phyloP scores from a whole-genome alignment of 35 echinoderm and acorn worm genomes.

The Lytechinus pictus region DNA sequence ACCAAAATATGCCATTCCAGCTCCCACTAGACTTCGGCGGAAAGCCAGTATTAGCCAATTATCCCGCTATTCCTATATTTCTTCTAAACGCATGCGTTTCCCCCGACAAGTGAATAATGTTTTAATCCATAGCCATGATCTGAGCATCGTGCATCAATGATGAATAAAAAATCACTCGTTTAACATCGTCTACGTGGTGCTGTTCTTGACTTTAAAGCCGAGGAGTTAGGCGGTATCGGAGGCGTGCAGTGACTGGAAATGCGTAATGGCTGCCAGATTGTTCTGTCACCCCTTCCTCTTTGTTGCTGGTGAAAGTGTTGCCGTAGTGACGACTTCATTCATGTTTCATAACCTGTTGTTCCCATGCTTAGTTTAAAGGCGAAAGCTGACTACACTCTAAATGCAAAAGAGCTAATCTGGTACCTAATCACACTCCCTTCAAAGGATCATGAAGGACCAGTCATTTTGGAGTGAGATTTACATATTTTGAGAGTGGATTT shows the following conservation, averaged over 20 bases:
- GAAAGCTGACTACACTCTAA: background rate
- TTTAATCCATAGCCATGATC: background rate
- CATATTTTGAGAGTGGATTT: no score
- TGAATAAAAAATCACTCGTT: slow-evolving; percentile 7
- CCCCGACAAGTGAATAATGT: background rate
- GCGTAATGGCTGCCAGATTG: background rate
- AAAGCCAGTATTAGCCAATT: slow-evolving; percentile 40
- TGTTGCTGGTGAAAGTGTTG: background rate
- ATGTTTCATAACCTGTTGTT: slow-evolving; percentile 20
- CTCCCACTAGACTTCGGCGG: background rate
- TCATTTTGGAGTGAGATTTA: no score
- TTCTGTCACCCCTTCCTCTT: background rate
- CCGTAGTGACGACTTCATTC: slow-evolving; percentile 25
- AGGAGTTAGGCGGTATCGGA: background rate
- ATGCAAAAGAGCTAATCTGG: no score
- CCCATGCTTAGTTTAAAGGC: background rate
- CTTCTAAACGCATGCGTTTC: background rate
- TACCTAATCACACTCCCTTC: no score
- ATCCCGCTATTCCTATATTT: background rate
- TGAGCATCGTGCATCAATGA: background rate
- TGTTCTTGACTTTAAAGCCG: background rate
- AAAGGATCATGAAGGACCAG: no score
- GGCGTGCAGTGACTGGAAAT: background rate
- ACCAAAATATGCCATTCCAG: slow-evolving; percentile 24
- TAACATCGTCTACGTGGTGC: background rate